Evolutionary conservation across 2,797 vertebrate genomes (phyloP).

Genomic region (Paedocypris micromegethes): DNA sequence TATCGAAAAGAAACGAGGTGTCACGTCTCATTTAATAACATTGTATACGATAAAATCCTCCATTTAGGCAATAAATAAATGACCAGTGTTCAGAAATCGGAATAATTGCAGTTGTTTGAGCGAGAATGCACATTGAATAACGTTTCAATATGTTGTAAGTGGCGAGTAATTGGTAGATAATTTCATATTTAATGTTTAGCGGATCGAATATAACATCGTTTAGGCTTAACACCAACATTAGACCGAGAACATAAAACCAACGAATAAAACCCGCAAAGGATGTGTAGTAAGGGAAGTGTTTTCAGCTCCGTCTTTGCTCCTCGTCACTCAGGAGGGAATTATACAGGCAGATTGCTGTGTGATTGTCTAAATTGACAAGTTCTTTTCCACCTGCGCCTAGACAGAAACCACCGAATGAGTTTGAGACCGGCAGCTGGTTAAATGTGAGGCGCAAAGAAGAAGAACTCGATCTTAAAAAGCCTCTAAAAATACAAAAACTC

Average conservation of each 20-base stretch:
- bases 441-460: too few relatives aligned
- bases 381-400: too few relatives aligned
- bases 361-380: too few relatives aligned
- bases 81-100: background rate
- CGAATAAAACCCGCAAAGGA: background rate
- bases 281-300: background rate
- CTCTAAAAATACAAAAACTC: too few relatives aligned
- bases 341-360: too few relatives aligned
- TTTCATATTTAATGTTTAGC: background rate
- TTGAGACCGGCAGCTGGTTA: too few relatives aligned
- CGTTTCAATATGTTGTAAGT: conserved; percentile 6
- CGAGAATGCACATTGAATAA: background rate
- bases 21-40: too few relatives aligned
- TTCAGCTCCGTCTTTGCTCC: conserved; percentile 2
- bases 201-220: background rate
- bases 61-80: background rate
- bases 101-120: conserved; percentile 3
- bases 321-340: too few relatives aligned
- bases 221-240: conserved; percentile 8
- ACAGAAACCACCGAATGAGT: too few relatives aligned
- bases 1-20: too few relatives aligned
- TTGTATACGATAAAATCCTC: too few relatives aligned
- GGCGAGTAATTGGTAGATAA: conserved; percentile 3
- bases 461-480: too few relatives aligned
- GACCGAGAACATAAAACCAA: conserved; percentile 4